Base-by-base conservation (phyloP, 1,140 invertebrate genomes). In the Zaprionus africanus region DNA sequence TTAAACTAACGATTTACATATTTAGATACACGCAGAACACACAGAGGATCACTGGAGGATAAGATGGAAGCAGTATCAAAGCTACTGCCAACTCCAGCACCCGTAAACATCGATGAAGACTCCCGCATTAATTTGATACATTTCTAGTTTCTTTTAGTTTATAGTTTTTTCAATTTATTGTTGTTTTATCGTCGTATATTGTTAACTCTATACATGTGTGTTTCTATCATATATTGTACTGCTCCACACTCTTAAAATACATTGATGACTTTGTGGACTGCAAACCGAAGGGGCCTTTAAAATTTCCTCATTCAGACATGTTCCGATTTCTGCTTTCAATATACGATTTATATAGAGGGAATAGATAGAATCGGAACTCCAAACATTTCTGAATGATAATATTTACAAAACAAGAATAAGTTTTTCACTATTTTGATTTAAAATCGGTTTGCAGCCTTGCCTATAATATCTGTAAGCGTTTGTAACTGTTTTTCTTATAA, bases 121-220 rank as follows among this genome's bases (percentile, higher is more conserved):
- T 43, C 1, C 15, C 15, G 15, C 4, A 36, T 36, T 36, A 0
- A 36, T 4, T 36, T 36, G 11, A 36, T 11, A 12, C 4, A 11
- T 13, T 41, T n/a, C 6, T 28, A 28, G 28, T 34, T 34, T 34
- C 9, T 5, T 11, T 46, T 43, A 9, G 7, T 43, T 43, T 46
- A 15, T 46, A 46, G 41, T 46, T 46, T 46, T 41, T 46, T 46
- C 41, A n/a, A 46, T 46, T 46, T 46, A 46, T 46, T 46, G 6
- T 46, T 34, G 31, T 46, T 46, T 17, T 17, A 43, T n/a, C 41
- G 17, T n/a, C n/a, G 6, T 46, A 17, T 46, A 46, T 9, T 46
- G n/a, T 46, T 46, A 46, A 17, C n/a, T 46, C n/a, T 46, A 46
- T 17, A 46, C 41, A 46, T 46, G 41, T 17, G 17, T 46, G 41